Conservation (phyloP, 2,113 vertebrate genomes). For the Haplochromis vanheusdeni region DNA sequence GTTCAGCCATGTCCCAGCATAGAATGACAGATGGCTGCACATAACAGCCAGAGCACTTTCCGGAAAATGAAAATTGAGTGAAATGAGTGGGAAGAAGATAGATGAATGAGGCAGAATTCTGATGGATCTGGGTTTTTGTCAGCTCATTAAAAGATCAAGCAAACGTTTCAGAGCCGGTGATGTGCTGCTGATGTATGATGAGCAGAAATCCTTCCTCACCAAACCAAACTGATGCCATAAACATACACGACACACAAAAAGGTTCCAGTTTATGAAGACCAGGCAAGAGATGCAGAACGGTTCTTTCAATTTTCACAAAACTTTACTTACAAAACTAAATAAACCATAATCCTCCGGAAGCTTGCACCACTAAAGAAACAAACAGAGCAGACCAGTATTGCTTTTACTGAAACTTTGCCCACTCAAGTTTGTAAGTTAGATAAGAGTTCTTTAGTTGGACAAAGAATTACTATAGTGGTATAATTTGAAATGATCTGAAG, state of each 20-base stretch:
- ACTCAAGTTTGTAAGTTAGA: background rate
- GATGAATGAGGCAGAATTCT: background rate
- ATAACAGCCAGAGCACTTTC: background rate
- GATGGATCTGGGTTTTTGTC: background rate
- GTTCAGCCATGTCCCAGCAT: background rate
- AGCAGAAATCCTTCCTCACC: background rate
- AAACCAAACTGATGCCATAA: background rate
- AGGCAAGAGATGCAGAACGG: background rate
- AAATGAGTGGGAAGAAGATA: background rate
- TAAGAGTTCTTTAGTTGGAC: background rate
- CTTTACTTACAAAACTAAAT: background rate
- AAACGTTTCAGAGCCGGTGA: background rate
- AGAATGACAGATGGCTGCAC: background rate
- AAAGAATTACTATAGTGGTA: background rate
- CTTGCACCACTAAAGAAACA: background rate
- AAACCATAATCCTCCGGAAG: fast-evolving
- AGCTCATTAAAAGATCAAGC: background rate
- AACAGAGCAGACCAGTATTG: background rate
- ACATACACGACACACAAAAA: background rate
- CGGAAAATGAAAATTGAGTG: background rate
- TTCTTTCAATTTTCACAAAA: background rate
- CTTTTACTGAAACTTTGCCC: background rate
- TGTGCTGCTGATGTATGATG: background rate
- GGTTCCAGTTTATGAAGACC: background rate
- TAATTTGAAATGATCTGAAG: background rate